These are phyloP conservation scores for Drosophila neutralis DNA, from an alignment of 2,888 invertebrate genomes.

Conservation along the genomic window DNA sequence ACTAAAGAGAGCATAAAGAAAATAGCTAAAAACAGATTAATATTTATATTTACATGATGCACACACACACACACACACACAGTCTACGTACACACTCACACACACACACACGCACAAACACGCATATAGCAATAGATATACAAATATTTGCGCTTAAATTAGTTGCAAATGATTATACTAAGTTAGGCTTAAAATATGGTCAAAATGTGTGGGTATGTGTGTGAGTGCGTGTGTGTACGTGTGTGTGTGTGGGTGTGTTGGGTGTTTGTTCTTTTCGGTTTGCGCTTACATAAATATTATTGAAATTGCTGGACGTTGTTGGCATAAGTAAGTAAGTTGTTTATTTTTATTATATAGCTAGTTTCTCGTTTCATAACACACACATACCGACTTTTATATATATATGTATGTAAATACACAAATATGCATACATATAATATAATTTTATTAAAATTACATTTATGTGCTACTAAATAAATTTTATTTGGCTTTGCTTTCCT, in stretches of 20 bases:
- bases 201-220: slow-evolving; percentile 16
- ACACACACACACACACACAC: slow-evolving; percentile 17
- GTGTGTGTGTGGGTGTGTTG: slow-evolving; percentile 20
- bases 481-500: slow-evolving; percentile 74
- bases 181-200: slow-evolving; percentile 67
- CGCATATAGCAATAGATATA: slow-evolving; percentile 14
- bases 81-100: background rate
- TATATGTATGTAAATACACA: slow-evolving; percentile 22
- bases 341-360: slow-evolving; percentile 64
- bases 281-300: slow-evolving; percentile 75
- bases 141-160: slow-evolving; percentile 58
- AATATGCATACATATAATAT: slow-evolving; percentile 36
- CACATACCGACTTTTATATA: slow-evolving; percentile 18
- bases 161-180: slow-evolving; percentile 69
- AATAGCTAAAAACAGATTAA: slow-evolving; percentile 43
- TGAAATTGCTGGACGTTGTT: slow-evolving; percentile 79
- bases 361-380: slow-evolving; percentile 40
- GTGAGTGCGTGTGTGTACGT: slow-evolving; percentile 1
- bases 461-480: slow-evolving; percentile 68
- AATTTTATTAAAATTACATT: slow-evolving; percentile 65
- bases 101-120: slow-evolving; percentile 19
- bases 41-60: slow-evolving; percentile 59
- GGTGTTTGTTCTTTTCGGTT: slow-evolving; percentile 45
- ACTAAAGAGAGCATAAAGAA: slow-evolving; percentile 28
- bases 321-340: slow-evolving; percentile 80